Evolutionary conservation across 2,888 invertebrate genomes (phyloP), one percentile per base, ranked within the genome.

Genomic region (Cenopis cana): DNA sequence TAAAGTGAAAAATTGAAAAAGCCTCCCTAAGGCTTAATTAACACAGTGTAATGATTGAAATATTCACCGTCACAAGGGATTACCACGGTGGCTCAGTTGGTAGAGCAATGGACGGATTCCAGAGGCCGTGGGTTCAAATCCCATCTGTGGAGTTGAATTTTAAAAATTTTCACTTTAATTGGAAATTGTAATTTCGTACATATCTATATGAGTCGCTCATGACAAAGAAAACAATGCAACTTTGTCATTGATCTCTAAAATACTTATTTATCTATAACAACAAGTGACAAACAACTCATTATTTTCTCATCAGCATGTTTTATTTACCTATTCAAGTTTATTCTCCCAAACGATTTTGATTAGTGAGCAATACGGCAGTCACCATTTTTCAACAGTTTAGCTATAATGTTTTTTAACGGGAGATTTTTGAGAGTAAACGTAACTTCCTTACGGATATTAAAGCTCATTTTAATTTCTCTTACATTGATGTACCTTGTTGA

Each of bases 231-330:
- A 12, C 38, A 14, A 12, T 14, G 38, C 12, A 38, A 3, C 14
- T 5, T 12, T 41, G 14, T 41, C 14, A 41, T 6, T 41, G 14
- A 41, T 46, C 46, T 46, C 46, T 46, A 46, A 33, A 46, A n/a
- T n/a, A n/a, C n/a, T n/a, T n/a, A n/a, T n/a, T 5, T 14, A 41
- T 41, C 6, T 46, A 46, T 38, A 57, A 60, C n/a, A 17, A 57
- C 24, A 5, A 33, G 24, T 5, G 36, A 55, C 36, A 57, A 69
- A 38, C 29, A 9, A 12, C 24, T 38, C 17, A 64, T 69, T 29
- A 69, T 68, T 68, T 24, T 60, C 46, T 46, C 60, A 60, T 60
- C 46, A 60, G 9, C 14, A 41, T 36, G 57, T 36, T 36, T 29
- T 29, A 14, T 11, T 3, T 0, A 11, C 3, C 2, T 41, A 20